Percentiles rank a stretch among this genome's conserved stretches.
These are phyloP conservation scores for Catocala fraxini DNA, from an alignment of 2,888 invertebrate species.

Conservation along the genomic window DNA sequence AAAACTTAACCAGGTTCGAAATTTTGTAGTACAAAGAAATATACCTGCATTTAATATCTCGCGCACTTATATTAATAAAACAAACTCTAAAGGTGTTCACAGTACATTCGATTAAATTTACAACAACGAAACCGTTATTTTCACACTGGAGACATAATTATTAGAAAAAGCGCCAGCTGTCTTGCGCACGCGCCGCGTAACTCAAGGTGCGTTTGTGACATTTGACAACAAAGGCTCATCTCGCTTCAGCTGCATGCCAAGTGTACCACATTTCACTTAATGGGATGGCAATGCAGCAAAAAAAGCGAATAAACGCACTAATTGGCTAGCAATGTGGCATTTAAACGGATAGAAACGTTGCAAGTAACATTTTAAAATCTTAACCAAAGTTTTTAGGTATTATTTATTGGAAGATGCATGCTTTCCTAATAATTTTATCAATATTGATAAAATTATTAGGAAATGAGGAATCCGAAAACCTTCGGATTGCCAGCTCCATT, in stretches of 20 bases:
- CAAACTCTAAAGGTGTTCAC: neutral
- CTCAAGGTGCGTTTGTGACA: constrained; percentile 60
- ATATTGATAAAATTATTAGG: too few species aligned
- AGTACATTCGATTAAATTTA: neutral
- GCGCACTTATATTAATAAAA: too few species aligned
- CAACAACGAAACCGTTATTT: neutral
- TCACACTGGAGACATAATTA: constrained; percentile 12
- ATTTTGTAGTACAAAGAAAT: too few species aligned
- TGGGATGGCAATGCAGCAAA: neutral
- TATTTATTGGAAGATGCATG: too few species aligned
- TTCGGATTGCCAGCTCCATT: too few species aligned
- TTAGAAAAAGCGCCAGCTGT: constrained; percentile 51
- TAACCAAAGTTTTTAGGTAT: too few species aligned
- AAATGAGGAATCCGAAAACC: too few species aligned
- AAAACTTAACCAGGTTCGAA: too few species aligned
- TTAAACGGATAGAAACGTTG: too few species aligned
- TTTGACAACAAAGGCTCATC: constrained; percentile 50
- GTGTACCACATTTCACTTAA: constrained; percentile 23
- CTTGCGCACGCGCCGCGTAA: constrained; percentile 39
- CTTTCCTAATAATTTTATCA: too few species aligned
- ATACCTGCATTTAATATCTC: too few species aligned
- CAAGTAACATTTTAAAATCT: too few species aligned
- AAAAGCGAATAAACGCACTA: neutral
- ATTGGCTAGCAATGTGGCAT: neutral
- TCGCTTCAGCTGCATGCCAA: constrained; percentile 37